Percentiles rank a stretch among this genome's conserved stretches.
These are phyloP conservation scores for Lindbergichthys nudifrons DNA, from an alignment of 2,797 vertebrate genomes.

Conservation along the genomic window DNA sequence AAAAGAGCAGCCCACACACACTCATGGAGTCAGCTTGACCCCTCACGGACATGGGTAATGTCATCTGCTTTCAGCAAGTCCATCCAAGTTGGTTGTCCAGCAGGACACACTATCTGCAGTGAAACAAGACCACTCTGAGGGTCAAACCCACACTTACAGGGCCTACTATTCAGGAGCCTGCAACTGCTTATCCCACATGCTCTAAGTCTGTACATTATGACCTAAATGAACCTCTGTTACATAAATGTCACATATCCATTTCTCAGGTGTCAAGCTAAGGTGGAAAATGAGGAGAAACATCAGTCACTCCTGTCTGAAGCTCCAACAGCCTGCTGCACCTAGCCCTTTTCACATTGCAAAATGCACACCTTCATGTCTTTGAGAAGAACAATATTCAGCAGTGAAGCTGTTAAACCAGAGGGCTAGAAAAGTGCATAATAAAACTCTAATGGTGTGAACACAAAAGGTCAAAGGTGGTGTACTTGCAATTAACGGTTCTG, in stretches of 20 bases:
- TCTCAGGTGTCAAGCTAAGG: constrained; percentile 1
- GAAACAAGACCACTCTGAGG: constrained; percentile 36
- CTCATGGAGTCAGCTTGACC: not conserved
- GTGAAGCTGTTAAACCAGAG: not conserved
- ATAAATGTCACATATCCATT: constrained; percentile 25
- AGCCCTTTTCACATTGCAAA: not conserved
- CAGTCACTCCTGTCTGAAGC: constrained; percentile 9
- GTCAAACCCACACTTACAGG: constrained; percentile 14
- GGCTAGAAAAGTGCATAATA: not conserved
- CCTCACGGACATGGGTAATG: not conserved
- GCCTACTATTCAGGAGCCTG: not conserved
- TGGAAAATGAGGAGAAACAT: constrained; percentile 8
- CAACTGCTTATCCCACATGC: constrained; percentile 30
- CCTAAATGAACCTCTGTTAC: constrained; percentile 36
- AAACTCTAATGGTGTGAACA: not conserved
- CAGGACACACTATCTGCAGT: constrained; percentile 36
- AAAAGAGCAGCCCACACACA: constrained; percentile 1
- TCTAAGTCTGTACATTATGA: constrained; percentile 33
- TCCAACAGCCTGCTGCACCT: not conserved
- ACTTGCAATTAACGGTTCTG: too few species aligned
- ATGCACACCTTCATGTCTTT: not conserved
- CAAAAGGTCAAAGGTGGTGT: not conserved
- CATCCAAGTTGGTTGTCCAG: not conserved
- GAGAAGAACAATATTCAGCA: not conserved
- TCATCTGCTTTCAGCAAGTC: constrained; percentile 42